Evolutionary conservation across 2,888 invertebrate genomes (phyloP).

Genomic region (Tenthredo notha): DNA sequence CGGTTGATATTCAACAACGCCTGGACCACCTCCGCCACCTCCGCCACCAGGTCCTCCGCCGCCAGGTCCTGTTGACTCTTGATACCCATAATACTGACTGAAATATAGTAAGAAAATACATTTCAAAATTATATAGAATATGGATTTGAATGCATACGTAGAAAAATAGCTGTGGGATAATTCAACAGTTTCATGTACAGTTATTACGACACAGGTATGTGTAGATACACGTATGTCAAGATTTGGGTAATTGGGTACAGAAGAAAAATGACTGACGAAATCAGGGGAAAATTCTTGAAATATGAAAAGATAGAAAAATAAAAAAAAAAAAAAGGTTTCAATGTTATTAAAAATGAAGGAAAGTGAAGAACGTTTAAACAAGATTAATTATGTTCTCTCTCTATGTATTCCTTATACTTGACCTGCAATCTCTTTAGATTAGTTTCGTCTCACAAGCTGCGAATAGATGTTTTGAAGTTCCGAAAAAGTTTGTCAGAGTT

Average conservation of each 20-base stretch:
- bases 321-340: neutral
- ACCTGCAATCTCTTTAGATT: neutral
- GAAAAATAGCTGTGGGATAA: neutral
- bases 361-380: neutral
- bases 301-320: neutral
- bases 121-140: neutral
- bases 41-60: constrained; percentile 76
- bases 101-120: neutral
- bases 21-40: constrained; percentile 77
- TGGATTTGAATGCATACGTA: neutral
- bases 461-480: constrained; percentile 3
- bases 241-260: neutral
- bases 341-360: neutral
- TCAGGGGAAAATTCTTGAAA: neutral
- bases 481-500: constrained; percentile 27
- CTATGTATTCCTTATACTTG: neutral
- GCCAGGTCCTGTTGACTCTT: constrained; percentile 75
- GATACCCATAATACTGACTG: constrained; percentile 76
- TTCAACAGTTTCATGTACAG: neutral
- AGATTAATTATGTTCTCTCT: neutral
- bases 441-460: constrained; percentile 17
- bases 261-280: neutral
- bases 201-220: neutral
- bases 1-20: constrained; percentile 78
- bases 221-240: neutral